These are phyloP conservation scores for Heliconius charithonia DNA, from an alignment of 2,888 invertebrate species.

Conservation along the genomic window DNA sequence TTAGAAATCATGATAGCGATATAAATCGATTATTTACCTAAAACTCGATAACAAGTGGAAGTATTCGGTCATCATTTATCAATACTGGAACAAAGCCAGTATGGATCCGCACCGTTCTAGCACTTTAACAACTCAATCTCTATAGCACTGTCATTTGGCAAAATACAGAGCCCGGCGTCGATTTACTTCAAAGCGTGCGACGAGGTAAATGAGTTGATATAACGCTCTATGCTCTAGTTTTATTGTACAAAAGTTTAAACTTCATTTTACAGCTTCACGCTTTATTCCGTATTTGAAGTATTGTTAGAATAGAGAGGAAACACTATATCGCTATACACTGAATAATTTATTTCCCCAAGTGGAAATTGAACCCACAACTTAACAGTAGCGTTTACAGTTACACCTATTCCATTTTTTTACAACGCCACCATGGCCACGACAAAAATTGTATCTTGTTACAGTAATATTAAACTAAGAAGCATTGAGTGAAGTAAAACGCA, in stretches of 20 bases:
- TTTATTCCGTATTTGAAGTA: not conserved
- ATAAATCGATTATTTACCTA: not conserved
- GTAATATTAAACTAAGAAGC: no score
- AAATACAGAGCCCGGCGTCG: constrained; percentile 26
- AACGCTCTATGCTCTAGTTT: not conserved
- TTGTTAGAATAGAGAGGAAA: no score
- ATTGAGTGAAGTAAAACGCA: no score
- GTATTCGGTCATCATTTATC: constrained; percentile 13
- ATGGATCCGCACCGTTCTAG: constrained; percentile 20
- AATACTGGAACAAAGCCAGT: constrained; percentile 22
- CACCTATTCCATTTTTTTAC: no score
- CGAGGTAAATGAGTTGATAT: constrained; percentile 13
- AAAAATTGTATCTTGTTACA: no score
- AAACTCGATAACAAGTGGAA: not conserved
- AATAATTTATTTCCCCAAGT: no score
- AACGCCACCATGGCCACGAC: no score
- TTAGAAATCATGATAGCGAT: not conserved
- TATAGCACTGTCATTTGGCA: constrained; percentile 28
- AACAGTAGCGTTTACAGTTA: no score
- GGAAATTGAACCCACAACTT: no score
- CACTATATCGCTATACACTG: no score
- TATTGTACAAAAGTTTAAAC: not conserved
- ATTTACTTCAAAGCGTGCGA: constrained; percentile 20
- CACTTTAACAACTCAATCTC: constrained; percentile 27
- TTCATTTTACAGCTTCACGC: not conserved